These are phyloP conservation scores for Drosophila conformis DNA, from an alignment of 2,888 invertebrate species.

Conservation along the genomic window DNA sequence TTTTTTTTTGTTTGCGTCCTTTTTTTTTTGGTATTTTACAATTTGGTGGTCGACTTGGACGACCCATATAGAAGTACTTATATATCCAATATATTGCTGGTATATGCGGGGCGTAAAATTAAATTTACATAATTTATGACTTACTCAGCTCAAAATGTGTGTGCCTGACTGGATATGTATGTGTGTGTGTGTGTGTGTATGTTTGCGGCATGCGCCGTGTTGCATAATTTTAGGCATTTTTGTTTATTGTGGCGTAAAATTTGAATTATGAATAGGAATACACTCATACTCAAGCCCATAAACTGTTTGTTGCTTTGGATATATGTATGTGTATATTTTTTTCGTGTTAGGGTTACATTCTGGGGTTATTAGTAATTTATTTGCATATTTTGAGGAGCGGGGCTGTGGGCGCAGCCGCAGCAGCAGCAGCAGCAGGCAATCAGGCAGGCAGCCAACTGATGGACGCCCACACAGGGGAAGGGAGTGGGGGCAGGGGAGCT, in stretches of 20 bases:
- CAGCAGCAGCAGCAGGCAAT: constrained; percentile 30
- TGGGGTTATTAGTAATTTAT: constrained; percentile 78
- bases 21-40: constrained; percentile 24
- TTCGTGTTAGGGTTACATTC: constrained; percentile 76
- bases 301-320: constrained; percentile 35
- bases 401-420: constrained; percentile 49
- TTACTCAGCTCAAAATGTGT: constrained; percentile 74
- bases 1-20: constrained; percentile 7
- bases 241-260: constrained; percentile 80
- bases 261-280: constrained; percentile 79
- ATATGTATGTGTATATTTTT: constrained; percentile 30
- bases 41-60: constrained; percentile 59
- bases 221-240: constrained; percentile 81
- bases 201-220: constrained; percentile 65
- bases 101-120: constrained; percentile 74
- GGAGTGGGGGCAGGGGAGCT: background rate
- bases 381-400: constrained; percentile 74
- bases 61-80: constrained; percentile 21
- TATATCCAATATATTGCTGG: constrained; percentile 42
- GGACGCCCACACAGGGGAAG: constrained; percentile 28
- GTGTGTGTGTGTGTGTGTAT: constrained; percentile 28
- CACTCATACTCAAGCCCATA: constrained; percentile 33
- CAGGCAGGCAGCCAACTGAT: constrained; percentile 25
- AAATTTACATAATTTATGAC: constrained; percentile 80
- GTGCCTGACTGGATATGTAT: constrained; percentile 19